Evolutionary conservation across 2,888 invertebrate species (phyloP).

Genomic region (Conomelus anceps): DNA sequence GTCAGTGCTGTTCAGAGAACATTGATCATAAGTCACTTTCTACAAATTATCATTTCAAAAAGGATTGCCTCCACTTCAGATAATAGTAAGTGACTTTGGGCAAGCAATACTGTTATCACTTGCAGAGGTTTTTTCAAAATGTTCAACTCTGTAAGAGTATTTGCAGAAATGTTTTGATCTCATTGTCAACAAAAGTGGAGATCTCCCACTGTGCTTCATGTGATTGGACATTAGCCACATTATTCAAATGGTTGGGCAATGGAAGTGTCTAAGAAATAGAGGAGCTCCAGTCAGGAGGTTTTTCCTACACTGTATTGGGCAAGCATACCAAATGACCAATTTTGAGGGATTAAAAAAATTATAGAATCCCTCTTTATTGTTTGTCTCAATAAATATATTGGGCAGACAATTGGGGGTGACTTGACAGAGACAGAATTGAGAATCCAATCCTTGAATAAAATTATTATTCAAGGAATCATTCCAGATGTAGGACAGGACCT

Average conservation of each 20-base stretch:
- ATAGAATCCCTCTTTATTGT: neutral
- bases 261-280: neutral
- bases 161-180: neutral
- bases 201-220: neutral
- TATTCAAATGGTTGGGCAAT: neutral
- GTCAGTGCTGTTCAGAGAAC: neutral
- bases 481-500: no score
- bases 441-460: no score
- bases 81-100: neutral
- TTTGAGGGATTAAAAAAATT: neutral
- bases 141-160: neutral
- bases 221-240: neutral
- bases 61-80: neutral
- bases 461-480: no score
- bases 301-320: neutral
- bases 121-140: neutral
- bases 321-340: neutral
- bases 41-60: neutral
- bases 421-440: no score
- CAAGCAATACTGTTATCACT: neutral
- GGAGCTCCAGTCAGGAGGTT: neutral
- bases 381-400: neutral
- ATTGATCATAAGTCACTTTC: neutral
- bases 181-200: no score
- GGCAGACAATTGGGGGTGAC: neutral